A percentile compares a stretch with the other conserved stretches of the same genome.
Conservation (phyloP, 1,140 invertebrate genomes). For the Saccostrea cuccullata region DNA sequence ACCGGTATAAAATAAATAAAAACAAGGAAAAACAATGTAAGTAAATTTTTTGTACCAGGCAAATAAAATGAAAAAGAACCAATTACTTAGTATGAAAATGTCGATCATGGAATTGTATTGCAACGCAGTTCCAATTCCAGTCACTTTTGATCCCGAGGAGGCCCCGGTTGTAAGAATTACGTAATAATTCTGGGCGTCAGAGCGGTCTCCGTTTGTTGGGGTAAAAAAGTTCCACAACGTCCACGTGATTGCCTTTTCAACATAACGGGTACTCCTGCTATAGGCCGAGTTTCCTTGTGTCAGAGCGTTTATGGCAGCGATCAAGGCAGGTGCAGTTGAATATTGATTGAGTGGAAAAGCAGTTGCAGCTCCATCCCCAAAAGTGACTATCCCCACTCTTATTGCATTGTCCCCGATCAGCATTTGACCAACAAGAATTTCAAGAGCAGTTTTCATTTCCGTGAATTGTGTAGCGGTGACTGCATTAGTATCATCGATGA, state of each 20-base stretch:
- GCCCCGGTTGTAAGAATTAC: background rate
- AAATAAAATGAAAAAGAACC: too few relatives aligned
- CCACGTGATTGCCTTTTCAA: background rate
- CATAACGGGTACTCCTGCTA: background rate
- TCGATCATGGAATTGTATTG: background rate
- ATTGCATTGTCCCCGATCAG: too few relatives aligned
- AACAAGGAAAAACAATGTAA: too few relatives aligned
- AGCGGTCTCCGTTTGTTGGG: background rate
- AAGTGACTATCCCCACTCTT: too few relatives aligned
- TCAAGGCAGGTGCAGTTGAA: background rate
- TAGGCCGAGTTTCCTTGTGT: background rate
- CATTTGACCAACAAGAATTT: too few relatives aligned
- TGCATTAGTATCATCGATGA: too few relatives aligned
- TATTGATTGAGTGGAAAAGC: background rate
- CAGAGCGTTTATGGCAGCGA: background rate
- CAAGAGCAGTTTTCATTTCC: too few relatives aligned
- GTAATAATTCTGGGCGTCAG: background rate
- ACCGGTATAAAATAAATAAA: too few relatives aligned
- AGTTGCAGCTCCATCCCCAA: too few relatives aligned
- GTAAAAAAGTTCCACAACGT: background rate
- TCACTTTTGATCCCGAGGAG: background rate
- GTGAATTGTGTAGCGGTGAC: too few relatives aligned
- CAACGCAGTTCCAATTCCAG: background rate
- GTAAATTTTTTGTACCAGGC: too few relatives aligned
- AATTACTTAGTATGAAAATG: background rate